Evolutionary conservation across 2,888 invertebrate genomes (phyloP).

Genomic region (Cephus rjabovi): DNA sequence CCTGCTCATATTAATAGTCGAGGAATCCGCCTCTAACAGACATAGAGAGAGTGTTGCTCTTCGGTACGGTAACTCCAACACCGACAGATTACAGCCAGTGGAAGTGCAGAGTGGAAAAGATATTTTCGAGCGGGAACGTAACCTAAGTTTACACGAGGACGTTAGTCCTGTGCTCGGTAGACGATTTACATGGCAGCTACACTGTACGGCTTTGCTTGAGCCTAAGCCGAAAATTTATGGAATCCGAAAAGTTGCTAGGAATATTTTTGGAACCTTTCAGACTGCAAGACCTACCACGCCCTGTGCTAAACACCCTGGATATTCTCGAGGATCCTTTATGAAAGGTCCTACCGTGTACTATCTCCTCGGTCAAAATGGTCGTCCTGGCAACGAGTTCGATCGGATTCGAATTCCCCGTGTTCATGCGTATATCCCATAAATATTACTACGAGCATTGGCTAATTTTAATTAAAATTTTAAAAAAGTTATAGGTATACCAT

Average conservation of each 20-base stretch:
- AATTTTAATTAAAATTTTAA: background rate
- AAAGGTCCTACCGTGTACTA: background rate
- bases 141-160: conserved; percentile 24
- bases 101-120: conserved; percentile 30
- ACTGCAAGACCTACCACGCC: background rate
- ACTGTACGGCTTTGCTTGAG: background rate
- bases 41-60: conserved; percentile 12
- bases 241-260: background rate
- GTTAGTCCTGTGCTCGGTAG: conserved; percentile 26
- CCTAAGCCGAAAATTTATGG: background rate
- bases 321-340: background rate
- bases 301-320: background rate
- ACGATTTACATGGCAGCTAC: background rate
- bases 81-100: conserved; percentile 23
- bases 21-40: conserved; percentile 30
- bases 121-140: conserved; percentile 41
- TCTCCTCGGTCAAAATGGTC: background rate
- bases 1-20: conserved; percentile 56
- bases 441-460: background rate
- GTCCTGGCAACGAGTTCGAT: background rate
- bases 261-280: background rate
- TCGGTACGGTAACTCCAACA: background rate
- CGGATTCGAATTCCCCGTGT: background rate
- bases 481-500: background rate
- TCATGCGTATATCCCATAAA: background rate